A percentile compares a stretch with the other conserved stretches of the same genome.
These are phyloP conservation scores for Formica selysi DNA, from an alignment of 1,140 invertebrate species.

Conservation along the genomic window DNA sequence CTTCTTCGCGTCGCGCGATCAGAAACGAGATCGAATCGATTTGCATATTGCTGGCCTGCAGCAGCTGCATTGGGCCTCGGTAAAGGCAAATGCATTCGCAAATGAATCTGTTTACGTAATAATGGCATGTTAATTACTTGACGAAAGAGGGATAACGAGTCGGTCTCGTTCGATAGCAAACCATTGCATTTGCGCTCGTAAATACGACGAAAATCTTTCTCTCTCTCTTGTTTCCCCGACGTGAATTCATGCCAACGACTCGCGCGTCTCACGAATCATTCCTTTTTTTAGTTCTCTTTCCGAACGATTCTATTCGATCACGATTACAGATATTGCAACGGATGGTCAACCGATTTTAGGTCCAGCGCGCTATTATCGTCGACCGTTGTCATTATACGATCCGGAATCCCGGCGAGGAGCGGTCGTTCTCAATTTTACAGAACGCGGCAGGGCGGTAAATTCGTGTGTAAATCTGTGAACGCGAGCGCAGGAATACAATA, in stretches of 20 bases:
- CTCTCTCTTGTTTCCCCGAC: background rate
- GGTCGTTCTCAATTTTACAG: conserved; percentile 25
- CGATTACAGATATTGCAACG: conserved; percentile 39
- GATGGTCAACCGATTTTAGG: conserved; percentile 39
- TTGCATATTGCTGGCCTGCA: conserved; percentile 37
- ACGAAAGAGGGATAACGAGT: conserved; percentile 31
- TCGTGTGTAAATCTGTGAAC: conserved; percentile 8
- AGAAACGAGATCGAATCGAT: conserved; percentile 38
- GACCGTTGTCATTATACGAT: conserved; percentile 40
- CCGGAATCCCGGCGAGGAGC: background rate
- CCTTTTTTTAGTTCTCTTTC: background rate
- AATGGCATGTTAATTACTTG: conserved; percentile 50
- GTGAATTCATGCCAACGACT: conserved; percentile 41
- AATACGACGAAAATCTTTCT: background rate
- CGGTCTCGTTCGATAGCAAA: conserved; percentile 28
- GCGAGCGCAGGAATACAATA: too few relatives aligned
- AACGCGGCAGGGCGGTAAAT: conserved; percentile 5
- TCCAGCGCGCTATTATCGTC: conserved; percentile 20
- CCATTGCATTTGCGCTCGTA: conserved; percentile 34
- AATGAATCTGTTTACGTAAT: conserved; percentile 57
- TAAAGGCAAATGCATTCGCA: conserved; percentile 6
- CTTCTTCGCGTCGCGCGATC: conserved; percentile 50
- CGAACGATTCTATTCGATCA: conserved; percentile 42
- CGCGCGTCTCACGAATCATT: conserved; percentile 3
- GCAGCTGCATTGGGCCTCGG: conserved; percentile 6